Conservation (phyloP, 53 echinoderm and acorn worm genomes). For the Temnopleurus reevesii region DNA sequence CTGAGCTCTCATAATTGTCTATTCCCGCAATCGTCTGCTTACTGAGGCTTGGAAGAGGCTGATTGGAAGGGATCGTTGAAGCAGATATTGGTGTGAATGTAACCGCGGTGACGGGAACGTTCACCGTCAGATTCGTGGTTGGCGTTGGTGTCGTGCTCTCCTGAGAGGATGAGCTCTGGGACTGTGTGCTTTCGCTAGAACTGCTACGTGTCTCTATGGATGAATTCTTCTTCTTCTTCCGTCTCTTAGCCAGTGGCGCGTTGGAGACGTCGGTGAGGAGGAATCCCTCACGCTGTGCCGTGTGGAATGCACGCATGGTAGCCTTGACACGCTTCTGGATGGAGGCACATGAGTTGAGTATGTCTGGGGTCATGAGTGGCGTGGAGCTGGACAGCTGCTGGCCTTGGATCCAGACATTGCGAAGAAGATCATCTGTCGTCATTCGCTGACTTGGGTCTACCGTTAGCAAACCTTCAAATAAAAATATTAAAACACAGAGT, state of each 20-base stretch:
- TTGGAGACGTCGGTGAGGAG: slow-evolving; percentile 92
- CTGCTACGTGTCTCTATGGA: slow-evolving; percentile 97
- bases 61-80: neutral
- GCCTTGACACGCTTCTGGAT: slow-evolving; percentile 90
- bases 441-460: slow-evolving; percentile 80
- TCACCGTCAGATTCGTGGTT: slow-evolving; percentile 53
- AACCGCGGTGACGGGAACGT: neutral
- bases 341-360: slow-evolving; percentile 78
- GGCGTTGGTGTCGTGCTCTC: slow-evolving; percentile 62
- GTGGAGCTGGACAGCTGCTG: slow-evolving; percentile 81
- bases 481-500: no score
- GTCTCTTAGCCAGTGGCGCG: slow-evolving; percentile 95
- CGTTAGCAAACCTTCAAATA: slow-evolving; percentile 88
- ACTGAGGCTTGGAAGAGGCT: neutral
- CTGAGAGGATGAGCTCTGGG: slow-evolving; percentile 76
- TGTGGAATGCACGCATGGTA: slow-evolving; percentile 96
- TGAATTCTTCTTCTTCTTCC: slow-evolving; percentile 93
- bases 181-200: slow-evolving; percentile 92
- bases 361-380: slow-evolving; percentile 96
- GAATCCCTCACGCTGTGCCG: slow-evolving; percentile 88
- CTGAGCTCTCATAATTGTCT: slow-evolving; percentile 57
- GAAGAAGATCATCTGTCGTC: slow-evolving; percentile 79
- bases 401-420: slow-evolving; percentile 98
- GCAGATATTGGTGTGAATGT: neutral
- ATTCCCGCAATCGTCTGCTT: slow-evolving; percentile 12